These are phyloP conservation scores for Aleiodes testaceus DNA, from an alignment of 2,888 invertebrate species.

Conservation along the genomic window DNA sequence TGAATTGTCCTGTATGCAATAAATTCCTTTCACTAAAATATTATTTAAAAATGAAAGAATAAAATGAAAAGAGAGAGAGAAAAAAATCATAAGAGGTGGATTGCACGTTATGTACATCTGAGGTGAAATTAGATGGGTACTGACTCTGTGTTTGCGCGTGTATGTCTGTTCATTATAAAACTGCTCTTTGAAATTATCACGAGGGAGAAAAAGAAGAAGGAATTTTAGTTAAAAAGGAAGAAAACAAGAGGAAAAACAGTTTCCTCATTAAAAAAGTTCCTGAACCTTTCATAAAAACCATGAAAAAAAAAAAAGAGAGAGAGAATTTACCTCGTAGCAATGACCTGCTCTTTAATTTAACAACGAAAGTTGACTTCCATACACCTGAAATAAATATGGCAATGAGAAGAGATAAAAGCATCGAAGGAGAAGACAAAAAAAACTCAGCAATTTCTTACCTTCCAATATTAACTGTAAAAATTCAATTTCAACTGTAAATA, in stretches of 20 bases:
- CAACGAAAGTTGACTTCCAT: too few relatives aligned
- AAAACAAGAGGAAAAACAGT: constrained; percentile 13
- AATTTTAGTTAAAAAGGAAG: constrained; percentile 11
- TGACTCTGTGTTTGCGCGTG: background rate
- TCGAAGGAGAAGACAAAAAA: too few relatives aligned
- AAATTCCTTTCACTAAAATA: constrained; percentile 48
- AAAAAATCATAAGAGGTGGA: background rate
- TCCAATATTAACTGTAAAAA: too few relatives aligned
- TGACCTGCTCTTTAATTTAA: too few relatives aligned
- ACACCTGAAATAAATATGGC: too few relatives aligned
- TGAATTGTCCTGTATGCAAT: constrained; percentile 42
- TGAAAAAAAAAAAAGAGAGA: background rate
- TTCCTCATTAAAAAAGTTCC: constrained; percentile 43
- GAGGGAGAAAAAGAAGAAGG: background rate
- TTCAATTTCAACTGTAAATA: too few relatives aligned
- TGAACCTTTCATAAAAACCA: background rate
- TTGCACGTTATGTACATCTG: background rate
- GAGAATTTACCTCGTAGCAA: constrained; percentile 26
- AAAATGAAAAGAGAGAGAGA: too few relatives aligned
- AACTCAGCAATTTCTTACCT: too few relatives aligned
- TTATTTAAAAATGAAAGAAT: too few relatives aligned
- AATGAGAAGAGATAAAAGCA: too few relatives aligned
- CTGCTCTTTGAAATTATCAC: background rate
- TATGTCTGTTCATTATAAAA: background rate
- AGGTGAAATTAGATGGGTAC: background rate